A percentile compares a stretch with the other conserved stretches of the same genome.
These are phyloP conservation scores for Macrotus californicus DNA, from an alignment of 2,113 vertebrate genomes.

Conservation along the genomic window DNA sequence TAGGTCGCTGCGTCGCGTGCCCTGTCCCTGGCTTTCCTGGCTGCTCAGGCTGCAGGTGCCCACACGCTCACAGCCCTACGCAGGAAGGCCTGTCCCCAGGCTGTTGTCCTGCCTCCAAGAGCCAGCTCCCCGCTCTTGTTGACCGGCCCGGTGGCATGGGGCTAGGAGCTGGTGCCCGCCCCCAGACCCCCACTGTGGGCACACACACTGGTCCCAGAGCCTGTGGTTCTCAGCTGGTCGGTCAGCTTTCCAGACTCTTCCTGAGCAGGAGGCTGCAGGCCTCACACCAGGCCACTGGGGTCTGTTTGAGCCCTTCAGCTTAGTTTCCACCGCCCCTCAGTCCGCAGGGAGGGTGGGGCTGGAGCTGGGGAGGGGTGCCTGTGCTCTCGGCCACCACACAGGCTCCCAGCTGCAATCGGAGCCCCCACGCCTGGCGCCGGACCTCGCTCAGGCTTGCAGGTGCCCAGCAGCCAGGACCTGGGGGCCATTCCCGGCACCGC, in stretches of 20 bases:
- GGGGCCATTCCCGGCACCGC: background rate
- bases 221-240: background rate
- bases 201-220: background rate
- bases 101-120: background rate
- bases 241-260: background rate
- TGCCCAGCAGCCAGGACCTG: background rate
- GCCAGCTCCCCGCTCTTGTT: too few relatives aligned
- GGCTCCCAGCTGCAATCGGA: too few relatives aligned
- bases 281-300: background rate
- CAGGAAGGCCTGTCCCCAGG: background rate
- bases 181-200: too few relatives aligned
- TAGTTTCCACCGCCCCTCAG: background rate
- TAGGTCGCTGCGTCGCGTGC: too few relatives aligned
- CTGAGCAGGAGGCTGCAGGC: background rate
- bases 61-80: too few relatives aligned
- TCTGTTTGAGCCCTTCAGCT: background rate
- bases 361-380: background rate
- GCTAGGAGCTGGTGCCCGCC: too few relatives aligned
- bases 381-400: background rate
- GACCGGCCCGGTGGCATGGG: rapidly evolving
- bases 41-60: background rate
- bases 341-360: background rate
- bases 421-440: background rate
- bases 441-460: background rate
- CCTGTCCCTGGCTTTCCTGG: too few relatives aligned